Percentiles rank a stretch among this genome's conserved stretches.
phyloP scores from a whole-genome alignment of 2,888 invertebrate species.

The Rhingia campestris region DNA sequence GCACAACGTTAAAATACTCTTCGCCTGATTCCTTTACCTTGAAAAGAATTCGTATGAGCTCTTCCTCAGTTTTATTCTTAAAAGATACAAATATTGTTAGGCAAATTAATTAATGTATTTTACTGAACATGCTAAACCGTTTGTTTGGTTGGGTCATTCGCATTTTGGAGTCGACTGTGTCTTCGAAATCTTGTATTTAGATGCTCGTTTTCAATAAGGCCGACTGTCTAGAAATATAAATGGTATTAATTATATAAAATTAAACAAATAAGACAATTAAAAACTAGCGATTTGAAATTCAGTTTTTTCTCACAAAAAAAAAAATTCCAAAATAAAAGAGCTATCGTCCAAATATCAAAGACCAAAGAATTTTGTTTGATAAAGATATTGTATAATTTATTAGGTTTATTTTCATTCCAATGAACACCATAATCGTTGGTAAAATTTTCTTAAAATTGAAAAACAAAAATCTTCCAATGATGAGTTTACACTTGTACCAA shows the following conservation, averaged over 20 bases:
- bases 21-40: slow-evolving; percentile 46
- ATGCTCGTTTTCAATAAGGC: slow-evolving; percentile 31
- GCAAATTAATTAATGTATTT: neutral
- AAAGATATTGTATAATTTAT: no score
- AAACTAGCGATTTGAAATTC: no score
- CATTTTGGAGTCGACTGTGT: slow-evolving; percentile 18
- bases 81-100: neutral
- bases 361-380: no score
- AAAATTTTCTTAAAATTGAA: no score
- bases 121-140: slow-evolving; percentile 31
- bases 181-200: slow-evolving; percentile 16
- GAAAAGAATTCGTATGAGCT: slow-evolving; percentile 49
- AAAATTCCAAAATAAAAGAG: no score
- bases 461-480: no score
- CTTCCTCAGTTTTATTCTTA: slow-evolving; percentile 44
- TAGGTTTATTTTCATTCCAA: no score
- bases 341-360: no score
- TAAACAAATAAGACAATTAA: no score
- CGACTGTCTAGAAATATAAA: slow-evolving; percentile 50
- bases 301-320: no score
- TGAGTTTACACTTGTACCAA: no score
- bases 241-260: neutral
- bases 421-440: no score
- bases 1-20: slow-evolving; percentile 44
- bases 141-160: slow-evolving; percentile 9